Evolutionary conservation across 1,140 invertebrate species (phyloP), one percentile per base, ranked within the genome.

Genomic region (Trachelipus rathkii): DNA sequence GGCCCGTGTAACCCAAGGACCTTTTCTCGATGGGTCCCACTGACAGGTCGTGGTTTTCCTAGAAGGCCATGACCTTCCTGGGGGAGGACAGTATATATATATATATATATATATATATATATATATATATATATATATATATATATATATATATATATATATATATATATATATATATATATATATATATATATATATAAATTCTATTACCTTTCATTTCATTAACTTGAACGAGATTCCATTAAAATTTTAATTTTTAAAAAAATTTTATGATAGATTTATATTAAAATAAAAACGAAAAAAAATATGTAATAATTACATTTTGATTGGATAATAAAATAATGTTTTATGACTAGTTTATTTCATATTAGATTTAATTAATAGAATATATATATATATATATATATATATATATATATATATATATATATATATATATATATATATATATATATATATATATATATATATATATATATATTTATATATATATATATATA

Each of bases 161-260:
- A 67, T 67, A 11, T 6, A 9, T 67, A 67, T 67, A 66, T 67
- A 67, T 67, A 67, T 67, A 67, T 67, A 67, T 67, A 67, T 67
- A 67, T 67, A 67, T 67, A 67, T 67, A 67, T 67, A 67, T 67
- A 67, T 67, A 67, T 67, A 67, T 67, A 67, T 67, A 67, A 10
- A 67, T 67, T 67, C 8, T 67, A 67, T 67, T 19, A 10, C 8
- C 11, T 19, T 67, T 19, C 6, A 3, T 33, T 33, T 33, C 6
- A 33, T 33, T n/a, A n/a, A n/a, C n/a, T n/a, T n/a, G n/a, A n/a
- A n/a, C n/a, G n/a, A n/a, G n/a, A n/a, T n/a, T n/a, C n/a, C n/a
- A n/a, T n/a, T n/a, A n/a, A n/a, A n/a, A 33, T 33, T 3, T 33
- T 33, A 33, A 3, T 33, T 3, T 33, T 33, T 33, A 33, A 33